Evolutionary conservation across 2,113 vertebrate species (phyloP), one percentile per base, ranked within the genome.

Genomic region (Chelonoidis abingdonii): DNA sequence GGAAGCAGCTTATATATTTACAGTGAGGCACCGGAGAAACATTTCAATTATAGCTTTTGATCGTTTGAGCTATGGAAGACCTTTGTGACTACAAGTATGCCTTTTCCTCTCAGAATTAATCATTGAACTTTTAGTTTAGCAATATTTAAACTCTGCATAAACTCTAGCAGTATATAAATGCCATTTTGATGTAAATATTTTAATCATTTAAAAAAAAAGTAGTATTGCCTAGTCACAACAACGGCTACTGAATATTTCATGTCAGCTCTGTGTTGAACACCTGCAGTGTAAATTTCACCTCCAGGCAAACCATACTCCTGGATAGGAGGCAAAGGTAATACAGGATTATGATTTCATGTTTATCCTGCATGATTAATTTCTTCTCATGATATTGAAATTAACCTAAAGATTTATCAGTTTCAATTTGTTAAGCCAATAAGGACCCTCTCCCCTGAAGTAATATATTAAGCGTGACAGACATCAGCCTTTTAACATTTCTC

Each of bases 331-430:
- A 95, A 85, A 52, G 44, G 10, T 91, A 83, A 89, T 83, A 29
- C 31, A 91, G 83, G 47, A 27, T 92, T 83, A 93, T 49, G 31
- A 49, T 91, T 94, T 90, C 93, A 86, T 93, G 93, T 95, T 96
- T 82, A 87, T 54, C 93, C 84, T 24, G 80, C 31, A 75, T 89
- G 85, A 96, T 95, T 91, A 79, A 92, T 89, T 85, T 93, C 90
- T 95, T 95, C 80, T 90, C 10, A 6, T 87, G 10, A 75, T 95
- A 59, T 35, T 50, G 65, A 56, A 94, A 91, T 49, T 72, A 94
- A 38, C 41, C 14, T 24, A 41, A 91, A 92, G 91, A 96, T 95
- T 95, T 95, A 95, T 95, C 90, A 86, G n/a, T 97, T 97, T 92
- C 90, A 95, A 87, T 97, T 95, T 92, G 72, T 94, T 94, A 92